Evolutionary conservation across 2,797 vertebrate genomes (phyloP).

Genomic region (Amblyopsis hoosieri): DNA sequence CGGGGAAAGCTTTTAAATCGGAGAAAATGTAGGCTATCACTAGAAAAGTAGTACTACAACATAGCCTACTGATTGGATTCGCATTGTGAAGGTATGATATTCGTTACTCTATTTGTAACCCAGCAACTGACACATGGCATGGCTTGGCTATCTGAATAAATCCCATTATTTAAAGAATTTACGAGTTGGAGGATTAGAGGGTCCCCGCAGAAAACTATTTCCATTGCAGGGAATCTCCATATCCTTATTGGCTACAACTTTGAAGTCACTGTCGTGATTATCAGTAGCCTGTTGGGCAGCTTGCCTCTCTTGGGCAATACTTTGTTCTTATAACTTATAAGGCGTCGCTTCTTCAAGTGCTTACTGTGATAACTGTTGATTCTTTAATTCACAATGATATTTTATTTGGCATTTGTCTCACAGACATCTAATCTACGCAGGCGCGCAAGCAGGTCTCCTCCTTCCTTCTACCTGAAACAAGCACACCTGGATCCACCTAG

Average conservation of each 20-base stretch:
- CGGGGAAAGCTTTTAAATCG: too few species aligned
- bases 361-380: not conserved
- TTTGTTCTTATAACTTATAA: not conserved
- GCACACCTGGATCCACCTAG: slow-evolving; percentile 83
- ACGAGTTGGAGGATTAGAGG: slow-evolving; percentile 44
- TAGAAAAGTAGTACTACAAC: too few species aligned
- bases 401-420: slow-evolving; percentile 33
- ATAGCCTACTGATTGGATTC: slow-evolving; percentile 50
- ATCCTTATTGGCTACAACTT: not conserved
- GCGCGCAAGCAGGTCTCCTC: slow-evolving; percentile 62
- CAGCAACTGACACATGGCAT: slow-evolving; percentile 75
- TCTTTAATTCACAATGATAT: not conserved
- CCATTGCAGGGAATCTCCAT: slow-evolving; percentile 1
- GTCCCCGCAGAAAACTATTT: slow-evolving; percentile 27
- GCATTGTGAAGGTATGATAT: slow-evolving; percentile 26
- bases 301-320: not conserved
- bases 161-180: slow-evolving; percentile 57
- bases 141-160: slow-evolving; percentile 66
- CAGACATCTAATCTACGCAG: slow-evolving; percentile 57
- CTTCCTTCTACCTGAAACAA: slow-evolving; percentile 76
- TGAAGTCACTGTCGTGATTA: not conserved
- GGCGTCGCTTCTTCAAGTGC: not conserved
- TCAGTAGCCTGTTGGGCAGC: not conserved
- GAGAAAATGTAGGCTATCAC: too few species aligned
- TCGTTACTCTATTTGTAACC: slow-evolving; percentile 78